Base-by-base conservation (phyloP, 2,797 vertebrate genomes). In the Sarcophilus harrisii region DNA sequence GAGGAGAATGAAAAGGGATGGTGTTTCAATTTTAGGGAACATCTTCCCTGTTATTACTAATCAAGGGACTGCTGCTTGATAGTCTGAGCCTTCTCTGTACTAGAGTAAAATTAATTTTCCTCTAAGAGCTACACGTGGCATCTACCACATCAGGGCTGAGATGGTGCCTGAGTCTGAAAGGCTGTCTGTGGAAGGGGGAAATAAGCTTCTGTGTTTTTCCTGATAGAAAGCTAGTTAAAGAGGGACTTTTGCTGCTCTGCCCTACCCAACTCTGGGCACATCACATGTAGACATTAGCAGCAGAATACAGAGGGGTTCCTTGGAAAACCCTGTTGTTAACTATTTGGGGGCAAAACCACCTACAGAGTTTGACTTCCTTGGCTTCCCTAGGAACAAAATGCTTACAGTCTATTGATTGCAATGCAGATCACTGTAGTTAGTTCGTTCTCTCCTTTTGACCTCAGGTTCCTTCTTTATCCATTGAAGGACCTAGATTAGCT, bases 381-480 rank as follows among this genome's bases (percentile, higher is more conserved):
- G n/a, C 8, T 81, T 81, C 66, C 38, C 66, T 45, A 45, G n/a
- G 66, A 81, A 81, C 18, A 81, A 45, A n/a, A 66, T 66, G 14
- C 5, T n/a, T 66, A n/a, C 16, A 18, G n/a, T n/a, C 14, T 66
- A 10, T 81, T 18, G n/a, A 73, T 73, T 81, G 66, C 66, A 45
- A 24, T 45, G 6, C n/a, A 81, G n/a, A 81, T 45, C 11, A 45
- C 24, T 81, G 8, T 9, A 81, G 66, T 14, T 57, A 96, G 58
- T 93, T 45, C 60, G 94, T 54, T 95, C 89, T 90, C 3, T 95
- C 28, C n/a, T 92, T 54, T 93, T 57, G 92, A 62, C 87, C 90
- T 94, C 55, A 73, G 29, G 90, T 95, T 95, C 45, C 27, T 95
- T 38, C 73, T 81, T 57, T 93, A 24, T 95, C 92, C 87, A 92